These are phyloP conservation scores for Caenorhabditis sp. DNA, from an alignment of 2,888 invertebrate species.

Conservation along the genomic window DNA sequence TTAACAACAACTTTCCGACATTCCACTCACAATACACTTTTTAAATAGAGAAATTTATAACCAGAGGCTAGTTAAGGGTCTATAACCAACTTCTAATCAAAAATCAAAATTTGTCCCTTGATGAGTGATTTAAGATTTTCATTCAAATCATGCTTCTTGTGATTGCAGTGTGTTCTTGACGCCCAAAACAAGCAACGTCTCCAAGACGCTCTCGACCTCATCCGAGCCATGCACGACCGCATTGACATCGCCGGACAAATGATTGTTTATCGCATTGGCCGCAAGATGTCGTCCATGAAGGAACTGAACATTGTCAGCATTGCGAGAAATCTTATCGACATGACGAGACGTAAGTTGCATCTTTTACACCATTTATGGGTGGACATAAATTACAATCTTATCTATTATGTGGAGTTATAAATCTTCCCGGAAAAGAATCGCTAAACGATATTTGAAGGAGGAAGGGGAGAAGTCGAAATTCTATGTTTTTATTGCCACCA, in stretches of 20 bases:
- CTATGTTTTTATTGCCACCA: background rate
- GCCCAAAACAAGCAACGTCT: background rate
- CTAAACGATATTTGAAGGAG: background rate
- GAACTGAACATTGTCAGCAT: conserved; percentile 28
- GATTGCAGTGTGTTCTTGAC: background rate
- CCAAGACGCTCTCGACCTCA: conserved; percentile 1
- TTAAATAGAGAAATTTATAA: too few relatives aligned
- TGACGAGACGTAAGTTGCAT: conserved; percentile 27
- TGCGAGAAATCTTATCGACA: conserved; percentile 33
- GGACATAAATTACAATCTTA: conserved; percentile 27
- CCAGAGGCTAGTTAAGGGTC: too few relatives aligned
- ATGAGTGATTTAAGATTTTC: too few relatives aligned
- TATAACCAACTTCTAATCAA: too few relatives aligned
- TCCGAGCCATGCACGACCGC: conserved; percentile 26
- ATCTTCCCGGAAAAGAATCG: conserved; percentile 7
- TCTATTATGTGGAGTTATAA: conserved; percentile 13
- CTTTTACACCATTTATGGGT: background rate
- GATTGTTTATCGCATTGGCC: conserved; percentile 29
- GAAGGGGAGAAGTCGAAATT: background rate
- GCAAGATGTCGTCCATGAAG: background rate
- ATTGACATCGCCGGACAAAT: conserved; percentile 37
- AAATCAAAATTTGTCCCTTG: too few relatives aligned
- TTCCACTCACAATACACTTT: background rate
- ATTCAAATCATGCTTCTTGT: too few relatives aligned
- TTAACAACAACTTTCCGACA: too few relatives aligned